Conservation (phyloP, 2,888 invertebrate species). For the Itoplectis maculator region DNA sequence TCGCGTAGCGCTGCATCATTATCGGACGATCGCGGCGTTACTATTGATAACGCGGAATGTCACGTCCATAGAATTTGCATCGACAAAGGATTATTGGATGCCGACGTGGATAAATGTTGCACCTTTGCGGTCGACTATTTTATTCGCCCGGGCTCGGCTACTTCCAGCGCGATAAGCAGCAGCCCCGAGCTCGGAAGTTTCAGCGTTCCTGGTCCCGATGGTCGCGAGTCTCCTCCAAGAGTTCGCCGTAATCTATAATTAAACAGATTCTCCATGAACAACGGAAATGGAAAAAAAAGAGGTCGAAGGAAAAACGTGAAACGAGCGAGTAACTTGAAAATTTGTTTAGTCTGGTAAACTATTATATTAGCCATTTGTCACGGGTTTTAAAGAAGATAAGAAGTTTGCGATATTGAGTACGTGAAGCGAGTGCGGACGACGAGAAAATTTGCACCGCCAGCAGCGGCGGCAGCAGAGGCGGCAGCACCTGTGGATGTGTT, state of each 20-base stretch:
- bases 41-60: conserved; percentile 26
- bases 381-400: conserved; percentile 12
- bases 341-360: conserved; percentile 1
- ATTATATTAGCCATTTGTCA: neutral
- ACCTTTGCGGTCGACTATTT: conserved; percentile 7
- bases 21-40: conserved; percentile 37
- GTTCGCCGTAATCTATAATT: conserved; percentile 34
- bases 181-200: conserved; percentile 3
- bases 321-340: conserved; percentile 5
- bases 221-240: neutral
- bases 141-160: neutral
- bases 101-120: conserved; percentile 12
- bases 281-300: neutral
- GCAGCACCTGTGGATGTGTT: conserved; percentile 28
- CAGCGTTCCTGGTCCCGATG: neutral
- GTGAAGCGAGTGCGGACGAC: conserved; percentile 37
- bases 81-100: conserved; percentile 45
- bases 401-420: conserved; percentile 29
- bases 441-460: conserved; percentile 32
- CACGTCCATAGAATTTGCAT: conserved; percentile 40
- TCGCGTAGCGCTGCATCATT: conserved; percentile 7
- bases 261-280: conserved; percentile 6
- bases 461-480: neutral
- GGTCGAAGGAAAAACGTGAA: too few relatives aligned
- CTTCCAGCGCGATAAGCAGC: neutral